Evolutionary conservation across 2,113 vertebrate species (phyloP).

Genomic region (Aldabrachelys gigantea): DNA sequence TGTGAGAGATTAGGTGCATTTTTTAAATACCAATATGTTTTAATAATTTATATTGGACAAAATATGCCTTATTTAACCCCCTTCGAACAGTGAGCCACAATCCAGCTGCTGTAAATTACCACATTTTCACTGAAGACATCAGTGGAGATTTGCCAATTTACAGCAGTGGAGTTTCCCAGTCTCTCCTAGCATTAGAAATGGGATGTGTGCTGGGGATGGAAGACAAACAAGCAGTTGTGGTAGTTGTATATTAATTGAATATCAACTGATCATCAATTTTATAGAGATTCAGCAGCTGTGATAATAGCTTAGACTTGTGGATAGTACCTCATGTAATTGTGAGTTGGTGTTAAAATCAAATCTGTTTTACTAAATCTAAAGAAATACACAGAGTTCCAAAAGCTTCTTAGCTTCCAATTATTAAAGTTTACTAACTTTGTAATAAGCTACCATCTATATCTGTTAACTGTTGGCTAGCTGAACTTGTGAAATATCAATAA

Average conservation of each 20-base stretch:
- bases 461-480: neutral
- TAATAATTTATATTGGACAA: neutral
- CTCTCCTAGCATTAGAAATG: neutral
- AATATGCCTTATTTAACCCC: neutral
- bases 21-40: neutral
- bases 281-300: neutral
- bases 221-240: neutral
- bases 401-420: conserved; percentile 1
- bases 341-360: neutral
- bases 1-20: no score
- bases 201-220: neutral
- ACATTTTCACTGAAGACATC: no score
- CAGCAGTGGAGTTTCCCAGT: neutral
- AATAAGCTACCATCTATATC: neutral
- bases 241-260: neutral
- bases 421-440: conserved; percentile 26
- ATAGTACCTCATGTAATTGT: neutral
- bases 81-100: neutral
- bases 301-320: neutral
- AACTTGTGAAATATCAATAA: neutral
- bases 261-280: neutral
- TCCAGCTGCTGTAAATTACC: neutral
- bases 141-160: neutral
- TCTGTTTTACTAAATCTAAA: neutral
- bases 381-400: neutral